Evolutionary conservation across 1,140 invertebrate genomes (phyloP).

Genomic region (Macrobrachium nipponense): DNA sequence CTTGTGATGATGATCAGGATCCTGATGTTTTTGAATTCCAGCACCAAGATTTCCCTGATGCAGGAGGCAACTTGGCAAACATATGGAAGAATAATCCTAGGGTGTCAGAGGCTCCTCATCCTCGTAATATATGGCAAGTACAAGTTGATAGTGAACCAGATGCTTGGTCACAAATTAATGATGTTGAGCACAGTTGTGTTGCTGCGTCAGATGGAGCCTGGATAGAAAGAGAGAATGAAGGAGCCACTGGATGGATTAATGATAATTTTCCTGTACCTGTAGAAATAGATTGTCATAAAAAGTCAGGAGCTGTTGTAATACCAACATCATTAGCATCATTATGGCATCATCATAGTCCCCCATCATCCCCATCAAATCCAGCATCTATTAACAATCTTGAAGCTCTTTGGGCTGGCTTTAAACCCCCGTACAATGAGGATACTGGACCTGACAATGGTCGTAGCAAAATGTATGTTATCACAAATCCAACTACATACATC

Average conservation of each 20-base stretch:
- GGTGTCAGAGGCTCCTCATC: background rate
- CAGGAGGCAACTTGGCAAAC: constrained; percentile 29
- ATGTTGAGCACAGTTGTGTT: background rate
- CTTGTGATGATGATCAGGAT: constrained; percentile 32
- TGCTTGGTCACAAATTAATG: constrained; percentile 31
- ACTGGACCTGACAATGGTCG: constrained; percentile 12
- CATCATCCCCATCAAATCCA: constrained; percentile 35
- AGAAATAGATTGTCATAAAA: background rate
- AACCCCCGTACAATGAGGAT: background rate
- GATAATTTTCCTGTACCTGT: constrained; percentile 34
- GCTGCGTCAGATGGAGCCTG: constrained; percentile 14
- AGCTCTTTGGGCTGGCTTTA: constrained; percentile 33
- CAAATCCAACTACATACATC: constrained; percentile 51
- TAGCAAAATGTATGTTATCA: constrained; percentile 37
- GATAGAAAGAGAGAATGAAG: constrained; percentile 36
- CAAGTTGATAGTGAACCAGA: background rate
- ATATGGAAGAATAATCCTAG: constrained; percentile 37
- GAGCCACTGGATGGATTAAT: constrained; percentile 50
- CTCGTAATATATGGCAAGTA: constrained; percentile 44
- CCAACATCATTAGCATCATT: constrained; percentile 46
- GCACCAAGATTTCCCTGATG: constrained; percentile 52
- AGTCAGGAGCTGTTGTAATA: constrained; percentile 37
- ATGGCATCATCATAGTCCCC: constrained; percentile 33
- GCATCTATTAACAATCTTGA: constrained; percentile 41
- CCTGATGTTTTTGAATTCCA: constrained; percentile 60